Conservation (phyloP, 2,888 invertebrate genomes). For the Drosophila siamana region DNA sequence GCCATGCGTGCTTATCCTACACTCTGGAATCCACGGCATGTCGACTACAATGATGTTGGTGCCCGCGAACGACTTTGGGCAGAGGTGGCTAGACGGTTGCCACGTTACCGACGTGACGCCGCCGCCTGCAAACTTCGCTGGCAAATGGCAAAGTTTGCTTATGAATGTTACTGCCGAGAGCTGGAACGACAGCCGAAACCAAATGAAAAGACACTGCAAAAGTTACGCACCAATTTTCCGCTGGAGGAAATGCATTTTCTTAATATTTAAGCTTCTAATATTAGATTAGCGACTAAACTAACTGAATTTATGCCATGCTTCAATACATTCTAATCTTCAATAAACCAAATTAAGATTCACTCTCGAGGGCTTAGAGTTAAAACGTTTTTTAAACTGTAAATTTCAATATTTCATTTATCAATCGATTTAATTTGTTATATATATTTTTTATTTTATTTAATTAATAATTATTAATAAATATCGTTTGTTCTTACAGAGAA, state of each 20-base stretch:
- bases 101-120: slow-evolving; percentile 75
- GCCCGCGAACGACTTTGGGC: slow-evolving; percentile 78
- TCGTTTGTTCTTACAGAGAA: slow-evolving; percentile 78
- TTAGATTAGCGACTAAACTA: slow-evolving; percentile 26
- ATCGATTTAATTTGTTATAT: neutral
- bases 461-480: neutral
- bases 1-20: slow-evolving; percentile 71
- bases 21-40: slow-evolving; percentile 78
- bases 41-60: slow-evolving; percentile 69
- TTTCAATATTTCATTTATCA: neutral
- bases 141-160: slow-evolving; percentile 82
- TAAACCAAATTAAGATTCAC: slow-evolving; percentile 31
- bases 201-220: slow-evolving; percentile 68
- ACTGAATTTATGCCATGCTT: slow-evolving; percentile 20
- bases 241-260: slow-evolving; percentile 79
- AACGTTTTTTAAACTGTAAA: neutral
- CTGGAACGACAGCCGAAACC: slow-evolving; percentile 63
- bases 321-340: slow-evolving; percentile 29
- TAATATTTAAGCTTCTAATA: slow-evolving; percentile 38
- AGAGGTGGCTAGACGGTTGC: slow-evolving; percentile 71
- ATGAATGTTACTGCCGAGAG: slow-evolving; percentile 76
- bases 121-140: slow-evolving; percentile 79
- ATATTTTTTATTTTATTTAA: neutral
- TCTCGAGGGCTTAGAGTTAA: neutral
- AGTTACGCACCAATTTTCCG: slow-evolving; percentile 76